phyloP scores from a whole-genome alignment of 1,140 invertebrate genomes.

The Orius insidiosus region DNA sequence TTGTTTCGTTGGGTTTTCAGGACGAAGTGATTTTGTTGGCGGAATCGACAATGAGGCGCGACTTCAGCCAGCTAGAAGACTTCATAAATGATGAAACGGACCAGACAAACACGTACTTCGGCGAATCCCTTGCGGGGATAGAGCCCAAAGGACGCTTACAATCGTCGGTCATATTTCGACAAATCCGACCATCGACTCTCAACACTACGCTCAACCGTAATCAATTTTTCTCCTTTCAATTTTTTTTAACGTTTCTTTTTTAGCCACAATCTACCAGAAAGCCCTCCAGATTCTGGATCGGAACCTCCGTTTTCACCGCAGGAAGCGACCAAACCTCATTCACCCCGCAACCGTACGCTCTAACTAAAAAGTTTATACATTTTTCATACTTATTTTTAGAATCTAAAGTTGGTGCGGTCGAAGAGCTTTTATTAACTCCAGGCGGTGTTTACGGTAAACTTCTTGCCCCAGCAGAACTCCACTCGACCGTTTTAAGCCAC shows the following conservation, averaged over 20 bases:
- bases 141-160: slow-evolving; percentile 8
- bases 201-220: slow-evolving; percentile 30
- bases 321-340: slow-evolving; percentile 34
- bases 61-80: slow-evolving; percentile 60
- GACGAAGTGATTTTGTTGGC: slow-evolving; percentile 51
- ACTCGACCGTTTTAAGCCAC: slow-evolving; percentile 16
- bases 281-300: slow-evolving; percentile 84
- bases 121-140: slow-evolving; percentile 29
- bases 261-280: slow-evolving; percentile 71
- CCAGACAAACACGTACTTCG: slow-evolving; percentile 31
- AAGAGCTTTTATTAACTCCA: slow-evolving; percentile 13
- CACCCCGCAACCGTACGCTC: slow-evolving; percentile 29
- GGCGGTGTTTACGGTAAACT: slow-evolving; percentile 17
- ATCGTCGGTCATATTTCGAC: slow-evolving; percentile 27
- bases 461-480: slow-evolving; percentile 14
- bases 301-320: slow-evolving; percentile 84
- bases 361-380: background rate
- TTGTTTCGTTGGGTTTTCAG: no score
- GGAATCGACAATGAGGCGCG: slow-evolving; percentile 63
- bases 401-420: slow-evolving; percentile 11
- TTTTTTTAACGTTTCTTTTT: slow-evolving; percentile 7
- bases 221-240: no score
- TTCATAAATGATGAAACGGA: slow-evolving; percentile 55
- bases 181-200: slow-evolving; percentile 25
- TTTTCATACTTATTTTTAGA: slow-evolving; percentile 4